Percentiles rank a stretch among this genome's conserved stretches.
phyloP scores from a whole-genome alignment of 2,113 vertebrate genomes.

The Eurypyga helias region DNA sequence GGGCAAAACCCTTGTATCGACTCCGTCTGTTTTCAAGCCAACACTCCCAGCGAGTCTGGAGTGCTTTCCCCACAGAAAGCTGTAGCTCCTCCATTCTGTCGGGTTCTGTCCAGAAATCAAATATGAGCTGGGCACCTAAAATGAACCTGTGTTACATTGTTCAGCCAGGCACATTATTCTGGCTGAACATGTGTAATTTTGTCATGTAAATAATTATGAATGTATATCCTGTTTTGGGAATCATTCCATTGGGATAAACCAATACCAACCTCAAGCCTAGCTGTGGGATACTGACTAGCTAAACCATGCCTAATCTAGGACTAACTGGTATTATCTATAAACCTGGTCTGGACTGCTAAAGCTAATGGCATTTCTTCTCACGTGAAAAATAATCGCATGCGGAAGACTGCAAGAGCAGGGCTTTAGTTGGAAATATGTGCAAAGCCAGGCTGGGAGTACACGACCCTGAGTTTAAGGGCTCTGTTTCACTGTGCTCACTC shows the following conservation, averaged over 20 bases:
- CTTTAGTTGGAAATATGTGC: background rate
- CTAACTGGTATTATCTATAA: background rate
- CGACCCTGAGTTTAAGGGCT: background rate
- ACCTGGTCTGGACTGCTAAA: background rate
- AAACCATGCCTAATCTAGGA: background rate
- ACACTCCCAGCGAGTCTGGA: background rate
- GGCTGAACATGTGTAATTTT: background rate
- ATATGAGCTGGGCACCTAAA: background rate
- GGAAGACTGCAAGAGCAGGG: background rate
- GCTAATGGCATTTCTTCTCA: background rate
- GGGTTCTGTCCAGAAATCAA: background rate
- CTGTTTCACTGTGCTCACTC: background rate
- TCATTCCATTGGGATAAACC: background rate
- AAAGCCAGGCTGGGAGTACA: background rate
- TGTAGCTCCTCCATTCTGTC: background rate
- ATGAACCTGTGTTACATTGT: background rate
- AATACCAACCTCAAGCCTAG: background rate
- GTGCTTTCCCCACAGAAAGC: background rate
- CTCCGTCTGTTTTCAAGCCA: background rate
- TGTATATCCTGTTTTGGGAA: background rate
- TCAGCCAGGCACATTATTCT: background rate
- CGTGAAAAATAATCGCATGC: background rate
- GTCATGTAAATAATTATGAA: background rate
- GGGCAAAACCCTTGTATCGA: background rate
- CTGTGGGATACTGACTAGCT: background rate